Percentiles rank a stretch among this genome's conserved stretches.
These are phyloP conservation scores for Acromyrmex charruanus DNA, from an alignment of 1,140 invertebrate genomes.

Conservation along the genomic window DNA sequence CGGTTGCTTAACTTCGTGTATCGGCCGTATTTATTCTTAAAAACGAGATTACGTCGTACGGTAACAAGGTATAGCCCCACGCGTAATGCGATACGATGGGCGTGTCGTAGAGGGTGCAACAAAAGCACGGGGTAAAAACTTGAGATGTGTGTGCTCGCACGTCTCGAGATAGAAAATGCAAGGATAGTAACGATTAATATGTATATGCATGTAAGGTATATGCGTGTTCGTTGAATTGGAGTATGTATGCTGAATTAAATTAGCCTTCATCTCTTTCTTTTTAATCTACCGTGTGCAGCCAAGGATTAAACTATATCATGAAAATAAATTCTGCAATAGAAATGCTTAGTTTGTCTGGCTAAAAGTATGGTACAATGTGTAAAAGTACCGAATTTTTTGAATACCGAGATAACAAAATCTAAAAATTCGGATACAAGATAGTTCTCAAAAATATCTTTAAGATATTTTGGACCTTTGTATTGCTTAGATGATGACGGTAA, in stretches of 20 bases:
- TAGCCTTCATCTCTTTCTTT: background rate
- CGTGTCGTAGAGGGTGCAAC: slow-evolving; percentile 29
- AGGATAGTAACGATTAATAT: background rate
- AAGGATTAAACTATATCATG: slow-evolving; percentile 11
- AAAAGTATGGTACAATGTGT: background rate
- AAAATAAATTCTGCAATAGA: slow-evolving; percentile 45
- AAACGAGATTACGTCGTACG: slow-evolving; percentile 56
- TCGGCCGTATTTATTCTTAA: slow-evolving; percentile 62
- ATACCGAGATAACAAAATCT: no score
- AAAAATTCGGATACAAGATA: no score
- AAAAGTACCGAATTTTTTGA: background rate
- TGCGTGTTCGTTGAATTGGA: background rate
- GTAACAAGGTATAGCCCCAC: slow-evolving; percentile 54
- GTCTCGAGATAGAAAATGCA: slow-evolving; percentile 12
- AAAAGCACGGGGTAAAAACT: slow-evolving; percentile 43
- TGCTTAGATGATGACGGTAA: background rate
- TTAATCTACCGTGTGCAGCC: background rate
- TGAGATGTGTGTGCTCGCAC: slow-evolving; percentile 35
- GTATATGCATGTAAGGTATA: background rate
- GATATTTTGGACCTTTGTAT: no score
- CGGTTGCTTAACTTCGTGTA: slow-evolving; percentile 52
- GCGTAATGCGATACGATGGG: slow-evolving; percentile 43
- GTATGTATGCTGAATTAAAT: slow-evolving; percentile 8
- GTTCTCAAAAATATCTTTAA: no score
- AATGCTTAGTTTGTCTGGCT: background rate